phyloP scores from a whole-genome alignment of 2,888 invertebrate species.

The Ligdia adustata region DNA sequence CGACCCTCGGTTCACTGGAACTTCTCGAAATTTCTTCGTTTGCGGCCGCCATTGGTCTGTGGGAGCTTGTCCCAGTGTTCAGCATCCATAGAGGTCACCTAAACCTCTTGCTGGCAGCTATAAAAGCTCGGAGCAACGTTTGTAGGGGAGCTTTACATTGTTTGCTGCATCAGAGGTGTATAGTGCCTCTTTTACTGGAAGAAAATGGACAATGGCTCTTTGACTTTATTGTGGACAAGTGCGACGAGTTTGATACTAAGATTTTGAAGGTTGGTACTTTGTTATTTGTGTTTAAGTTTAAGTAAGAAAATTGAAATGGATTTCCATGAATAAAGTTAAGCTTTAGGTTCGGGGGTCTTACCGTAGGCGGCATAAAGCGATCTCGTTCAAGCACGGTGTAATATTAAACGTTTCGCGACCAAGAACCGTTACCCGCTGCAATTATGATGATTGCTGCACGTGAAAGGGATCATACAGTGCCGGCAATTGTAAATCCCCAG shows the following conservation, averaged over 20 bases:
- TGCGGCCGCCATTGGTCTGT: conserved; percentile 72
- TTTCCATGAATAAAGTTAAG: too few relatives aligned
- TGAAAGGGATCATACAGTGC: too few relatives aligned
- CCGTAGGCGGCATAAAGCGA: too few relatives aligned
- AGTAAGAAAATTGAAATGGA: too few relatives aligned
- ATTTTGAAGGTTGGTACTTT: conserved; percentile 78
- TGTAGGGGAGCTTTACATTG: conserved; percentile 68
- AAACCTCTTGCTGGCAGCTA: conserved; percentile 56
- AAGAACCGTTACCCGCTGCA: too few relatives aligned
- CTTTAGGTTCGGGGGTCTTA: too few relatives aligned
- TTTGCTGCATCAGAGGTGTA: conserved; percentile 54
- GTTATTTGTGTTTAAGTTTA: too few relatives aligned
- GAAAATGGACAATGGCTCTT: conserved; percentile 77
- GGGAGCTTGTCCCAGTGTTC: conserved; percentile 72
- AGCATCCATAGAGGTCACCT: conserved; percentile 68
- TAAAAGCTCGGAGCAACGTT: conserved; percentile 54
- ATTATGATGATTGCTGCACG: too few relatives aligned
- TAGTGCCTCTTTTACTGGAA: conserved; percentile 67
- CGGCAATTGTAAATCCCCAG: too few relatives aligned
- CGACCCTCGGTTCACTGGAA: conserved; percentile 54
- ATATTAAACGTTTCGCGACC: too few relatives aligned
- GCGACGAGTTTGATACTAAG: conserved; percentile 76
- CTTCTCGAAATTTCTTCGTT: conserved; percentile 63
- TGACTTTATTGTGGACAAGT: conserved; percentile 79
- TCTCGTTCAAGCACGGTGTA: too few relatives aligned